A percentile compares a stretch with the other conserved stretches of the same genome.
Evolutionary conservation across 2,797 vertebrate species (phyloP).

Genomic region (Phylloscopus collybita): DNA sequence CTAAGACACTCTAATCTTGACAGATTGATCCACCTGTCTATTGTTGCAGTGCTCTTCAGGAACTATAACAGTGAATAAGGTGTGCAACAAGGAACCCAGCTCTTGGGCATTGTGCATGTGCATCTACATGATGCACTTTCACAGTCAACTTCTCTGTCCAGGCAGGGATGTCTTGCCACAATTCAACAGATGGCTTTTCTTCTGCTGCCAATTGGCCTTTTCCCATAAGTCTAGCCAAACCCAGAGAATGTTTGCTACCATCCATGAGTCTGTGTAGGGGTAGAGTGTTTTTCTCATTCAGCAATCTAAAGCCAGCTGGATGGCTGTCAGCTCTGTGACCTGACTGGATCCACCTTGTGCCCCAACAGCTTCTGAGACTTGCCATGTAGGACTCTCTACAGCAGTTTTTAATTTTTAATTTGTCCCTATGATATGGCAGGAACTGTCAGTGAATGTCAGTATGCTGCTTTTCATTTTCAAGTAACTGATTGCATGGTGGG

Average conservation of each 20-base stretch:
- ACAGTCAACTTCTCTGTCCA: not conserved
- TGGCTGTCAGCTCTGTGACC: not conserved
- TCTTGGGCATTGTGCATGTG: not conserved
- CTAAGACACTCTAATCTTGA: not conserved
- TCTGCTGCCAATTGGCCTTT: not conserved
- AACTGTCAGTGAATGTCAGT: fast-evolving
- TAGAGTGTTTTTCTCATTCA: not conserved
- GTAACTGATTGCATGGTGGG: not conserved
- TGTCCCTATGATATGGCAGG: not conserved
- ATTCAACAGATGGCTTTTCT: not conserved
- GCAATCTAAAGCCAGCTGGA: not conserved
- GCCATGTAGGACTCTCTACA: fast-evolving
- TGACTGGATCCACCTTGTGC: not conserved
- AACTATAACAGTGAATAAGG: too few relatives aligned
- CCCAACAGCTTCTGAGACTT: not conserved
- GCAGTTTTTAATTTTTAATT: not conserved
- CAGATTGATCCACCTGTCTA: not conserved
- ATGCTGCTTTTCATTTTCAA: not conserved
- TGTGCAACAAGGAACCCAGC: not conserved
- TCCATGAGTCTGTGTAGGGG: too few relatives aligned
- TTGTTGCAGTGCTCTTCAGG: not conserved
- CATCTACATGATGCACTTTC: not conserved
- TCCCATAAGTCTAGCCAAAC: not conserved
- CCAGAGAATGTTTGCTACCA: not conserved
- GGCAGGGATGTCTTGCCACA: not conserved